phyloP scores from a whole-genome alignment of 1,140 invertebrate species.

The Heliconius nattereri region DNA sequence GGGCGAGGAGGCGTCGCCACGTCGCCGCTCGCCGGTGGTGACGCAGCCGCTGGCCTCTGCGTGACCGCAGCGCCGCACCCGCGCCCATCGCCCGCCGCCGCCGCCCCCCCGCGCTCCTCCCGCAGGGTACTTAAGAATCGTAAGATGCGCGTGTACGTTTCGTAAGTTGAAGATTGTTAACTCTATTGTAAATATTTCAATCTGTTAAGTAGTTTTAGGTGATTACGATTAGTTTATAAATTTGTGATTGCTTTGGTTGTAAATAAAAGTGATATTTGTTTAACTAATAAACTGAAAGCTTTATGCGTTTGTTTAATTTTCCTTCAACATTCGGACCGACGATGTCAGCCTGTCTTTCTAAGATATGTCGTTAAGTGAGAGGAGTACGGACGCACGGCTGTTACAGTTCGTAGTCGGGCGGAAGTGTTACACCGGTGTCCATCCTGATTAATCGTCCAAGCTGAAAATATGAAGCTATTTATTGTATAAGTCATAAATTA shows the following conservation, averaged over 20 bases:
- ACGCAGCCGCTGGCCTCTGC: slow-evolving; percentile 70
- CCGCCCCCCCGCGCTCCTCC: slow-evolving; percentile 38
- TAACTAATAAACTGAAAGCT: slow-evolving; percentile 79
- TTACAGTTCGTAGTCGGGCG: no score
- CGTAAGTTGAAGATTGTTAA: slow-evolving; percentile 68
- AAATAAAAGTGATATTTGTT: slow-evolving; percentile 81
- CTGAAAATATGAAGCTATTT: slow-evolving; percentile 7
- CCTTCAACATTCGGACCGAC: slow-evolving; percentile 6
- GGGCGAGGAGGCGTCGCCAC: slow-evolving; percentile 56
- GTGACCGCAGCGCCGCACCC: slow-evolving; percentile 46
- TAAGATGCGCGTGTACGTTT: slow-evolving; percentile 46
- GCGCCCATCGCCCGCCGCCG: background rate
- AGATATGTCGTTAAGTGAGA: no score
- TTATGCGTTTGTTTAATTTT: slow-evolving; percentile 51
- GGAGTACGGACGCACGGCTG: no score
- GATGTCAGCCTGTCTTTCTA: background rate
- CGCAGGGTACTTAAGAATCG: slow-evolving; percentile 32
- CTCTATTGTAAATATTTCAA: slow-evolving; percentile 78
- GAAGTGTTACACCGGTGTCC: background rate
- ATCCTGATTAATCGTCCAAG: background rate
- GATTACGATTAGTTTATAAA: slow-evolving; percentile 77
- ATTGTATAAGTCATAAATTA: slow-evolving; percentile 6
- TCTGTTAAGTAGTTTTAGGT: slow-evolving; percentile 80
- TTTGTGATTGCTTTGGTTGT: slow-evolving; percentile 80
- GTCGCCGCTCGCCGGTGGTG: slow-evolving; percentile 63